Evolutionary conservation across 2,113 vertebrate genomes (phyloP), one percentile per base, ranked within the genome.

Genomic region (Lasiurus cinereus): DNA sequence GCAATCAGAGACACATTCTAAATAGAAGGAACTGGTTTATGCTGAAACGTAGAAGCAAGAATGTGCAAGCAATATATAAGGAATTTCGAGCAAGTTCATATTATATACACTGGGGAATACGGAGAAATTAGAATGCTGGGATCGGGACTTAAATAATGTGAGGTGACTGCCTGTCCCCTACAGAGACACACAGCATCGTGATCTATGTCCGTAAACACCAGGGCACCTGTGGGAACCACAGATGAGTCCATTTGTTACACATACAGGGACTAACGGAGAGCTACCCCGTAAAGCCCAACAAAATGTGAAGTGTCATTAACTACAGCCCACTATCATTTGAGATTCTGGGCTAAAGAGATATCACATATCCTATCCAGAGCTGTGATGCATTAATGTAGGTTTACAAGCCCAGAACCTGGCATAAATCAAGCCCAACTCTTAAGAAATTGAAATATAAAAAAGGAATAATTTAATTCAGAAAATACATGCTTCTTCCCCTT

Each of bases 21-120:
- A 76, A 85, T 43, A 59, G 43, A 88, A 91, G 62, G 64, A 86
- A 83, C 21, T 84, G 66, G 46, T 94, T 78, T 77, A 70, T 80
- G 66, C 84, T 89, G 87, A 96, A 94, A 73, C 36, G 72, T 72
- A 95, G 85, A 92, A 88, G 48, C 59, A 96, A 95, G 93, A 96
- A 94, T 91, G 86, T 96, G 48, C n/a, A 88, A 93, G 88, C 83
- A 96, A 93, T 94, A 88, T 77, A 86, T 80, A 84, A 97, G 83
- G 91, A 96, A 95, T 93, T 86, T 93, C 90, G 96, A 95, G 87
- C 13, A 90, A 91, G 89, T 85, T 70, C 43, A 89, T 52, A 95
- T 80, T 96, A 91, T 96, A 86, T 84, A 90, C 91, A 90, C 66
- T 80, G 74, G 79, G 82, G 94, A 96, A 86, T 83, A 93, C 6